Evolutionary conservation across 2,113 vertebrate genomes (phyloP), one percentile per base, ranked within the genome.

Genomic region (Chaetodon trifascialis): DNA sequence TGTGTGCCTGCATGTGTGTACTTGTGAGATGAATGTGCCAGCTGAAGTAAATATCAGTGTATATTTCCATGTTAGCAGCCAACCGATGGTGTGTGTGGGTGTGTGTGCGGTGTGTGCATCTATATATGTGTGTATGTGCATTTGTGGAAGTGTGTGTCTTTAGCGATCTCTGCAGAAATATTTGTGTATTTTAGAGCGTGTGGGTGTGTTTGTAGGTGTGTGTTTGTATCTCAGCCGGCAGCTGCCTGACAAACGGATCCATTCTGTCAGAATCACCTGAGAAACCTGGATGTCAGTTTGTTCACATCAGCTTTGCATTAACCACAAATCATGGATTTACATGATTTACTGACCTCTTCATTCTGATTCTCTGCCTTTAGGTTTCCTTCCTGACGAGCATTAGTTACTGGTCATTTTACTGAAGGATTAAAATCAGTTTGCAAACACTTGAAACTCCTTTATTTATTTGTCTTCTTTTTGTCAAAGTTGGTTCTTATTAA

Each of bases 21-120:
- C 8, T 4, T 40, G 16, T 69, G 52, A 52, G 51, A 36, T 78
- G 63, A 64, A 30, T 69, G 71, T 36, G 80, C 70, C 83, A 85
- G 81, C 80, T 89, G 85, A 66, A 63, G 52, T 76, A 59, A 73
- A 67, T 63, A 68, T 80, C 58, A 0, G 65, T 34, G 34, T 49
- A 42, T 60, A 73, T 84, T 82, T 84, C 63, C 44, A 19, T n/a
- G 59, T 14, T 56, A 6, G 52, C 34, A 60, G 47, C 56, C 58
- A 62, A 59, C 34, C 59, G 19, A 66, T 51, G 52, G 23, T 71
- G 58, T 15, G 21, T 11, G 79, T 73, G 80, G 62, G 73, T 66
- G 54, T 76, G 54, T 76, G 76, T 54, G 62, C 1, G 52, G 65
- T 60, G 60, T 66, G 69, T 76, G 38, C 55, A 59, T 21, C 17